These are phyloP conservation scores for Cynaeus angustus DNA, from an alignment of 2,888 invertebrate species.

Conservation along the genomic window DNA sequence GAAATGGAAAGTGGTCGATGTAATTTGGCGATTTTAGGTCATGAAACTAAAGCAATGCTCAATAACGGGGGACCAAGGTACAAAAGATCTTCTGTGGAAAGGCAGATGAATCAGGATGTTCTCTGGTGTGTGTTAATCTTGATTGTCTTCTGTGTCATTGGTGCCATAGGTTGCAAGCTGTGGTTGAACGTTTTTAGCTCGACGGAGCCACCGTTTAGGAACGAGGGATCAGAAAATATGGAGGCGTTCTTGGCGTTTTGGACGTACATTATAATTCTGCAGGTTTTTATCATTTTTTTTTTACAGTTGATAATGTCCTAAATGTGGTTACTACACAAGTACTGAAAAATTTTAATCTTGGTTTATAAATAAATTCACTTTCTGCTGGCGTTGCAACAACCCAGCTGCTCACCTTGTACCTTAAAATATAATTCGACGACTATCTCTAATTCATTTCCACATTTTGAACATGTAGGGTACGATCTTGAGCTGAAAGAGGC, in stretches of 20 bases:
- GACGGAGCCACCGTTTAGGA: constrained; percentile 78
- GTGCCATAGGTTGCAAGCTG: constrained; percentile 91
- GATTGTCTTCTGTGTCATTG: constrained; percentile 90
- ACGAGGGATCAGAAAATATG: constrained; percentile 68
- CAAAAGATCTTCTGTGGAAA: constrained; percentile 93
- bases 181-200: constrained; percentile 83
- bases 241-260: constrained; percentile 92
- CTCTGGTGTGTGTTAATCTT: constrained; percentile 97
- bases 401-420: too few species aligned
- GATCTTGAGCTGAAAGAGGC: too few species aligned
- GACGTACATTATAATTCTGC: constrained; percentile 96
- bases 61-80: constrained; percentile 97
- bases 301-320: too few species aligned
- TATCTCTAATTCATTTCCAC: too few species aligned
- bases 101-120: constrained; percentile 95
- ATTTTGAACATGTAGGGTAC: too few species aligned
- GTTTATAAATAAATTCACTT: too few species aligned
- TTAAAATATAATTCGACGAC: too few species aligned
- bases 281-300: constrained; percentile 74
- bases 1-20: not conserved
- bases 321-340: too few species aligned
- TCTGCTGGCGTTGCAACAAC: too few species aligned
- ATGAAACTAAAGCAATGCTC: constrained; percentile 98
- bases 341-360: too few species aligned
- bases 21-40: constrained; percentile 76